Evolutionary conservation across 2,113 vertebrate species (phyloP).

Genomic region (Neolamprologus modestus): DNA sequence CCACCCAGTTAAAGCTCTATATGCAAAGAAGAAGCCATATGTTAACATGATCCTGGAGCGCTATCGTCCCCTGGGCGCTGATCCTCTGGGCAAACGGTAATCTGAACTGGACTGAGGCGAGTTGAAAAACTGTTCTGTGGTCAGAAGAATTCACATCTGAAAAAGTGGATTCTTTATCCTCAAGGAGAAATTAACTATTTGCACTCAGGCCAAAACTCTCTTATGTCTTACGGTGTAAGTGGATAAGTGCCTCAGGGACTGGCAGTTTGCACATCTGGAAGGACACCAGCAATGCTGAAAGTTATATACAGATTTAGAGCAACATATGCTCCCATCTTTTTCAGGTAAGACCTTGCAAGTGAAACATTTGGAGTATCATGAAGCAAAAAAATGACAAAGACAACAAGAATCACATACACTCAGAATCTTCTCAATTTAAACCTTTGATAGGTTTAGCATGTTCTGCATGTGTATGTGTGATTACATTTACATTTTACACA

Average conservation of each 20-base stretch:
- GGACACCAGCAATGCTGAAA: background rate
- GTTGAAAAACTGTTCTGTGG: background rate
- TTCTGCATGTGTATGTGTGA: background rate
- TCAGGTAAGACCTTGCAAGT: background rate
- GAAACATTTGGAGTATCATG: background rate
- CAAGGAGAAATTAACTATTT: background rate
- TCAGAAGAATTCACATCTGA: background rate
- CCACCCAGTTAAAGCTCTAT: background rate
- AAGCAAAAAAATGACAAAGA: background rate
- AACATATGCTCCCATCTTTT: background rate
- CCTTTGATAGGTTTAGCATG: background rate
- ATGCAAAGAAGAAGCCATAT: background rate
- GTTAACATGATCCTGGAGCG: rapidly evolving
- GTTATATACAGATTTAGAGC: background rate
- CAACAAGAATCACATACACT: background rate
- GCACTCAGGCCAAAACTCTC: background rate
- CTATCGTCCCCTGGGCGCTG: background rate
- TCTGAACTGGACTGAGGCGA: rapidly evolving
- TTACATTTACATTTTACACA: background rate
- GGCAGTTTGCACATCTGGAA: background rate
- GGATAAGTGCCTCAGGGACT: rapidly evolving
- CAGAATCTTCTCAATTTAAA: background rate
- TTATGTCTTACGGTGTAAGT: background rate
- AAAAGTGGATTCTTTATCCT: background rate
- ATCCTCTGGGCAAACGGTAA: background rate